Base-by-base conservation (phyloP, 2,888 invertebrate genomes). In the Cephus sareptanus region DNA sequence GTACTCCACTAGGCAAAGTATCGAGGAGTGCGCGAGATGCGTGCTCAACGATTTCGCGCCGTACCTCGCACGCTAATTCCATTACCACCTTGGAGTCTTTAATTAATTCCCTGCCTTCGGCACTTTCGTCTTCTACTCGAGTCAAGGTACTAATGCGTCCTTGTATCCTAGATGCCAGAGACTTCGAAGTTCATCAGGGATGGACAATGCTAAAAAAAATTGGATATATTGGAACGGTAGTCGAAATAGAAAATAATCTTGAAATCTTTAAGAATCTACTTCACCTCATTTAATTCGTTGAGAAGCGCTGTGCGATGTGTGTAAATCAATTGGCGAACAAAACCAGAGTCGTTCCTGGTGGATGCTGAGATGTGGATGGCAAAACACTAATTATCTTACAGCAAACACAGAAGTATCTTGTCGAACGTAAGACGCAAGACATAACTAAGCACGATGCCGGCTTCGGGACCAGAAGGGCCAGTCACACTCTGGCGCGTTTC, bases 321-420 rank as follows among this genome's bases (percentile, higher is more conserved):
- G 79, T 86, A 86, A 86, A 86, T 85, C 81, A 86, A 84, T 80
- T 78, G 78, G 78, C 75, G 83, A 74, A 79, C 81, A 82, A 86
- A 86, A 86, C 82, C 80, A 68, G 73, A 77, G 37, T 35, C 77
- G 73, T 11, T 77, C 75, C 79, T 73, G 23, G 9, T 56, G 56
- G 2, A 35, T 77, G 76, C 79, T 77, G 78, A 77, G 80, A 81
- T 81, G 80, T 81, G 79, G 70, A 76, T 34, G 73, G 85, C 88
- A 87, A 89, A 90, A 89, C 87, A 89, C 86, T 89, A 90, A 90
- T 90, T 90, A 90, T 85, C 87, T 89, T 84, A 86, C 84, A 85
- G 86, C 88, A 87, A 88, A 88, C 85, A 84, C 78, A 83, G 83
- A 79, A 80, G 81, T 79, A 76, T 70, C 76, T 31, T 78, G 79